Evolutionary conservation across 2,888 invertebrate species (phyloP).

Genomic region (Zeuzera pyrina): DNA sequence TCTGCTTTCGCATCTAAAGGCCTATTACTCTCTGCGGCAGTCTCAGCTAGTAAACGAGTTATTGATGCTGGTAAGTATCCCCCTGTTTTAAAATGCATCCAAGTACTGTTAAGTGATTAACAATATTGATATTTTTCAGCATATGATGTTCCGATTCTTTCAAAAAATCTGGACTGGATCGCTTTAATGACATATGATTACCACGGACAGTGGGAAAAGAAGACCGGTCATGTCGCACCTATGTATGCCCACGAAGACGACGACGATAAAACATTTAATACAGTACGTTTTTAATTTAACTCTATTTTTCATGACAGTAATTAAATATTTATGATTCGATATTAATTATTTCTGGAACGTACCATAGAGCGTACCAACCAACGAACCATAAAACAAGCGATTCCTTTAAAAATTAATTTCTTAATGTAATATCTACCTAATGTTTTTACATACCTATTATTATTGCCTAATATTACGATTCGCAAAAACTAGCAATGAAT

Average conservation of each 20-base stretch:
- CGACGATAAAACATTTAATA: constrained; percentile 83
- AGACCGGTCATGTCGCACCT: constrained; percentile 91
- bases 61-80: constrained; percentile 79
- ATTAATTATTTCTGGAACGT: no score
- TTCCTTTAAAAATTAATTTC: no score
- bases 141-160: constrained; percentile 85
- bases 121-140: constrained; percentile 27
- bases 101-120: constrained; percentile 1
- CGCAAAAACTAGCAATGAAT: no score
- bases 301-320: no score
- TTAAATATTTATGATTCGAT: no score
- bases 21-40: constrained; percentile 84
- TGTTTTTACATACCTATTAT: no score
- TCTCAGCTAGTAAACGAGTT: constrained; percentile 87
- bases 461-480: no score
- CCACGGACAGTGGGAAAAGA: constrained; percentile 93
- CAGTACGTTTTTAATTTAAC: constrained; percentile 64
- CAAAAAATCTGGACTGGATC: constrained; percentile 89
- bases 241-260: constrained; percentile 85
- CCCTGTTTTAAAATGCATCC: no score
- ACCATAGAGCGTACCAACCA: no score
- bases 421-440: no score
- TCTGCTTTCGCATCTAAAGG: constrained; percentile 80
- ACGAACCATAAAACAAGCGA: no score
- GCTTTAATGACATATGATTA: constrained; percentile 94